phyloP scores from a whole-genome alignment of 2,113 vertebrate genomes.

The Chiloscyllium plagiosum region DNA sequence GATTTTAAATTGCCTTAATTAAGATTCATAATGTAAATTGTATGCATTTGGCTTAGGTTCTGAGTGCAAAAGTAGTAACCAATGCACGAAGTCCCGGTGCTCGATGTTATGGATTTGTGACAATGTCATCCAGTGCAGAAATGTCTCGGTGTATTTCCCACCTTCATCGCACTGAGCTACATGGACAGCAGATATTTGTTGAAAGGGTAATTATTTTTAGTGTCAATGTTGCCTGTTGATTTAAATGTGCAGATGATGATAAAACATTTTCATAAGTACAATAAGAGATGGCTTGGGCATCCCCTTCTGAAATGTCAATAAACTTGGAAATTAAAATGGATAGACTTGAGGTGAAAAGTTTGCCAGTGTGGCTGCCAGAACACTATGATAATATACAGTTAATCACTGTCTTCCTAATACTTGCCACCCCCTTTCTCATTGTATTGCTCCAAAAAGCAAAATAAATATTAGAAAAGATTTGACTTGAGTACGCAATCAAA shows the following conservation, averaged over 20 bases:
- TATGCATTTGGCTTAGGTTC: slow-evolving; percentile 62
- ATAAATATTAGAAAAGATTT: not conserved
- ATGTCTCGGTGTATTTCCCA: slow-evolving; percentile 85
- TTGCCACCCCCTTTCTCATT: not conserved
- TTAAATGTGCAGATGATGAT: not conserved
- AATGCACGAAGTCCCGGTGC: slow-evolving; percentile 92
- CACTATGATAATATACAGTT: not conserved
- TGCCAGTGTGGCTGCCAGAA: not conserved
- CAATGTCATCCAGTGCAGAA: slow-evolving; percentile 88
- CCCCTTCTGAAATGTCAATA: not conserved
- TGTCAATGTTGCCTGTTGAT: not conserved
- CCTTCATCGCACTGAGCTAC: slow-evolving; percentile 86
- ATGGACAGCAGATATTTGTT: slow-evolving; percentile 92
- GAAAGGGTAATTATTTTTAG: slow-evolving; percentile 73
- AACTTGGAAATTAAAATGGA: not conserved
- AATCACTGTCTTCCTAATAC: not conserved
- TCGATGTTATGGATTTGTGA: slow-evolving; percentile 92
- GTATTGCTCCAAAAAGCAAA: not conserved
- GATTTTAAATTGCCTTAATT: not conserved
- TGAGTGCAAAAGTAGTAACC: slow-evolving; percentile 94
- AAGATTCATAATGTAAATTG: not conserved
- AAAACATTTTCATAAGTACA: not conserved
- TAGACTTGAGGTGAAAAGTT: not conserved
- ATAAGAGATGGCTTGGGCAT: not conserved
- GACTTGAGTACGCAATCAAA: not conserved